Evolutionary conservation across 2,888 invertebrate genomes (phyloP), one percentile per base, ranked within the genome.

Genomic region (Sesia bembeciformis): DNA sequence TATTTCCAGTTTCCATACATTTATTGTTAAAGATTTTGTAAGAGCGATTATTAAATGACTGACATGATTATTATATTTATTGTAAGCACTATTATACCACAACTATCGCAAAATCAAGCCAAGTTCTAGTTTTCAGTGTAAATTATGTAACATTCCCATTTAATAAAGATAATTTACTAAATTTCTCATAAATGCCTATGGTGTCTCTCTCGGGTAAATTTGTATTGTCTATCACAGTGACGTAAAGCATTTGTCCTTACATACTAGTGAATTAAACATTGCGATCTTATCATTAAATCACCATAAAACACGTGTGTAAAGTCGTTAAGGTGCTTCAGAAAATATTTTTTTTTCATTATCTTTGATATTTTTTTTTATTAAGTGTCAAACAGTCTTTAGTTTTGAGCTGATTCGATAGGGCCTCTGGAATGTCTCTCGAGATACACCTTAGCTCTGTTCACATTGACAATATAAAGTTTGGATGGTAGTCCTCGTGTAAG

Each of bases 201-300:
- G 80, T 80, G 82, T 78, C 76, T 77, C 75, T 75, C 80, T 82
- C 83, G 74, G 78, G 71, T 80, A 79, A 76, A 81, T 78, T 78
- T 79, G 79, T 81, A 83, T 82, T 79, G 82, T 80, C 82, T 86
- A 88, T 88, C 89, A 88, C 88, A 88, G 87, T 82, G 85, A 77
- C 80, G 76, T 84, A 87, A 87, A 84, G 87, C 86, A 86, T 88
- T 86, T 86, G 82, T 88, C 82, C 88, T 88, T 88, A 89, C 78
- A 86, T 83, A 81, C 88, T 89, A 88, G 81, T 83, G 88, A 88
- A 84, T 88, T 81, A 78, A 76, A 78, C 76, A 75, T 81, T 81
- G 81, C 78, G 84, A 81, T 87, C 81, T 87, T 86, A 87, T 78
- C 69, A 81, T 78, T 83, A 86, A 78, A 82, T 83, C 87, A 85